Conservation (phyloP, 2,797 vertebrate genomes). For the Megaceryle alcyon region DNA sequence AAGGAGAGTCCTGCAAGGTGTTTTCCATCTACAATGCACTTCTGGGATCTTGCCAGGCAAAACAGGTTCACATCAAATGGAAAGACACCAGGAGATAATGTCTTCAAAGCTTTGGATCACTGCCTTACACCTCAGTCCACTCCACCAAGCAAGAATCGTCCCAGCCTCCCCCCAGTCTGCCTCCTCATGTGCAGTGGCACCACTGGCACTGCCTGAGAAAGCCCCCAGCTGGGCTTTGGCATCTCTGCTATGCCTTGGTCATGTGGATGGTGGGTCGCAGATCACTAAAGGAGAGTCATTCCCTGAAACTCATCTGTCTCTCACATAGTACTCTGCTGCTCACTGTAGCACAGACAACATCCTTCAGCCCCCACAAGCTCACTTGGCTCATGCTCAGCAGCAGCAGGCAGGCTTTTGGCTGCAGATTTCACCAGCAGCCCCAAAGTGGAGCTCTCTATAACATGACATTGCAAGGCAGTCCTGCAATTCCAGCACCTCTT, state of each 20-base stretch:
- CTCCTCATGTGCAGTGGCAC: background rate
- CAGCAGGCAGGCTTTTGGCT: background rate
- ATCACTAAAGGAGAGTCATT: background rate
- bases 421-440: background rate
- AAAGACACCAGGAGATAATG: background rate
- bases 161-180: background rate
- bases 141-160: rapidly evolving
- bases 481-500: background rate
- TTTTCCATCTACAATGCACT: background rate
- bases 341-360: background rate
- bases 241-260: background rate
- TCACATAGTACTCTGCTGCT: background rate
- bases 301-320: background rate
- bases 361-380: background rate
- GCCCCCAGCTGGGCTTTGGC: background rate
- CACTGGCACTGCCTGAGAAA: background rate
- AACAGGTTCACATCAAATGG: background rate
- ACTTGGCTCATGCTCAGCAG: background rate
- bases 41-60: background rate
- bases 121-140: background rate
- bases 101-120: background rate
- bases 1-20: background rate
- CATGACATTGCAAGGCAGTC: background rate
- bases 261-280: rapidly evolving
- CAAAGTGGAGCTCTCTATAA: background rate